A percentile compares a stretch with the other conserved stretches of the same genome.
Conservation (phyloP, 2,113 vertebrate species). For the Dromaius novaehollandiae region DNA sequence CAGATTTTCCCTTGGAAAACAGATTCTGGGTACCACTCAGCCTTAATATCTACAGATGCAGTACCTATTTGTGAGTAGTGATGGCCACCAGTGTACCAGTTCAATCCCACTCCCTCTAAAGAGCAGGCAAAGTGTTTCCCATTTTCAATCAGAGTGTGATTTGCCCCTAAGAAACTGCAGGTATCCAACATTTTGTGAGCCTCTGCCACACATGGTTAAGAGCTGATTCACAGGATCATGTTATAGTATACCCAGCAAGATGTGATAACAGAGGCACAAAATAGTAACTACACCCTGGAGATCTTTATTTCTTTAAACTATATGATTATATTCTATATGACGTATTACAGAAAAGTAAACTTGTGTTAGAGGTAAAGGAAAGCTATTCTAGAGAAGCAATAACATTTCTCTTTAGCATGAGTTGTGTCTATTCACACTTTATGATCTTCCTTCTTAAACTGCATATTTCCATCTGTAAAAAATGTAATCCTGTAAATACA, state of each 20-base stretch:
- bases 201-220: not conserved
- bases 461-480: not conserved
- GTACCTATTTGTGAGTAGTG: not conserved
- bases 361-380: not conserved
- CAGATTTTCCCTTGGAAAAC: not conserved
- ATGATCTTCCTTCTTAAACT: not conserved
- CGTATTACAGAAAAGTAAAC: not conserved
- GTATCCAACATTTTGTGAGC: not conserved
- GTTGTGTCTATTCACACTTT: not conserved
- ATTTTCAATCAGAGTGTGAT: not conserved
- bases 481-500: not conserved
- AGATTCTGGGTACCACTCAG: not conserved
- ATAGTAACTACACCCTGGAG: not conserved
- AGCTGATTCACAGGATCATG: not conserved
- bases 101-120: not conserved
- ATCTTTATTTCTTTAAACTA: not conserved
- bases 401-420: not conserved
- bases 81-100: not conserved
- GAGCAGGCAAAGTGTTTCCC: not conserved
- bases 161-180: not conserved
- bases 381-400: not conserved
- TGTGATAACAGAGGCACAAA: not conserved
- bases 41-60: not conserved
- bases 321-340: not conserved
- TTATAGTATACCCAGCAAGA: not conserved